phyloP scores from a whole-genome alignment of 2,797 vertebrate species.

The Cossypha caffra region DNA sequence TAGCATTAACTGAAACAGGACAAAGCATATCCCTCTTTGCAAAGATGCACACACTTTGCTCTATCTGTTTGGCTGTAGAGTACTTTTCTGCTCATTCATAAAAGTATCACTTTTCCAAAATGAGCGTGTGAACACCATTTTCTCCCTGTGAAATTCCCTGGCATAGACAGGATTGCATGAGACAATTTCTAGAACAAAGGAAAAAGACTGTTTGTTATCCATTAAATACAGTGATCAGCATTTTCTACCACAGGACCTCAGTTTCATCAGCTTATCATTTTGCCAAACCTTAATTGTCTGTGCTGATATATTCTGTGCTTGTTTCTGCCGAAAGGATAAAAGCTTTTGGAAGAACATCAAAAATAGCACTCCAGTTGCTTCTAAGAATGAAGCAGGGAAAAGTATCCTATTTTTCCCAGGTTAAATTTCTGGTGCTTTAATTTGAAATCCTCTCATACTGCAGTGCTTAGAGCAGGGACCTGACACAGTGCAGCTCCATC shows the following conservation, averaged over 20 bases:
- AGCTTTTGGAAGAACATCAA: neutral
- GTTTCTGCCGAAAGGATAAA: neutral
- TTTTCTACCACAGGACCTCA: neutral
- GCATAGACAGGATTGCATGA: neutral
- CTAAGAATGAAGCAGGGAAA: neutral
- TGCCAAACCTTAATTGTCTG: neutral
- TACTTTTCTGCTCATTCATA: neutral
- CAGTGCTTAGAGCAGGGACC: neutral
- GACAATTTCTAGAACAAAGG: neutral
- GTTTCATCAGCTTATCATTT: neutral
- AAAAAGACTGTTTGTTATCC: neutral
- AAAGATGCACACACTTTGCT: neutral
- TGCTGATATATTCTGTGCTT: neutral
- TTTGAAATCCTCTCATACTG: neutral
- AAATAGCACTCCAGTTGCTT: neutral
- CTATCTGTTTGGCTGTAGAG: neutral
- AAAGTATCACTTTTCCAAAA: neutral
- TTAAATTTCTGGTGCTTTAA: neutral
- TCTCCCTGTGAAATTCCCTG: neutral
- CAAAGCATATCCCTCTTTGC: neutral
- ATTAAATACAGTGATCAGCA: neutral
- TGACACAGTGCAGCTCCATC: neutral
- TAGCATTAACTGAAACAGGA: neutral
- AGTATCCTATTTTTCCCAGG: neutral
- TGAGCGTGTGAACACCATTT: fast-evolving